Evolutionary conservation across 2,113 vertebrate species (phyloP), one percentile per base, ranked within the genome.

Genomic region (Marmota flaviventris): DNA sequence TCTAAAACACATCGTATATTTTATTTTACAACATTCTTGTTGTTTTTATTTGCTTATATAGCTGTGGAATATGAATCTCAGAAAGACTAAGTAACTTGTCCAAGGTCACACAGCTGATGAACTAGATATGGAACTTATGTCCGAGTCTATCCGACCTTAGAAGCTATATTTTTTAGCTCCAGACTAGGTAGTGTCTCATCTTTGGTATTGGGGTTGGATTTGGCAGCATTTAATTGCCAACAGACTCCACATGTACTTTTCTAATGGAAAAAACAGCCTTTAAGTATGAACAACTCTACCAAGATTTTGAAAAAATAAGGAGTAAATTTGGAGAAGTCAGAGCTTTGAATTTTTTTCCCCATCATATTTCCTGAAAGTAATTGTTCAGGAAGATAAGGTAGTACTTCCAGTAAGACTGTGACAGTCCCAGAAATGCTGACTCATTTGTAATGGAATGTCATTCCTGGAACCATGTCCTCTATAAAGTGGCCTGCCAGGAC

Each of bases 331-430:
- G 65, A 96, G 79, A 94, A 67, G 90, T 91, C 90, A 96, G 81
- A 92, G 63, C 78, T 95, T 88, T 94, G 85, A 92, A 53, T 48
- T 94, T 91, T 92, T 85, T 61, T 94, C 22, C 61, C 78, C 67
- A 91, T 97, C 95, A 93, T 96, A 92, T 96, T 96, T 97, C 96
- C 97, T 98, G 77, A 97, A 96, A 98, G 95, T 67, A 95, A 97
- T 97, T 95, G 96, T 90, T 95, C 87, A 94, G 67, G 84, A 97
- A 92, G 94, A 97, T 93, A 97, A 97, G 96, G 82, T 93, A 25
- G 90, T 83, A 27, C 88, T 98, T 98, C 96, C 97, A 96, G 97
- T 98, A 98, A 98, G 83, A 88, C 78, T 45, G 51, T 91, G 97
- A 91, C 85, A 79, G 73, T 90, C 96, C 92, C 95, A 98, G 96